Base-by-base conservation (phyloP, 92 coral and sea anemone genomes). In the Plumapathes pennacea region DNA sequence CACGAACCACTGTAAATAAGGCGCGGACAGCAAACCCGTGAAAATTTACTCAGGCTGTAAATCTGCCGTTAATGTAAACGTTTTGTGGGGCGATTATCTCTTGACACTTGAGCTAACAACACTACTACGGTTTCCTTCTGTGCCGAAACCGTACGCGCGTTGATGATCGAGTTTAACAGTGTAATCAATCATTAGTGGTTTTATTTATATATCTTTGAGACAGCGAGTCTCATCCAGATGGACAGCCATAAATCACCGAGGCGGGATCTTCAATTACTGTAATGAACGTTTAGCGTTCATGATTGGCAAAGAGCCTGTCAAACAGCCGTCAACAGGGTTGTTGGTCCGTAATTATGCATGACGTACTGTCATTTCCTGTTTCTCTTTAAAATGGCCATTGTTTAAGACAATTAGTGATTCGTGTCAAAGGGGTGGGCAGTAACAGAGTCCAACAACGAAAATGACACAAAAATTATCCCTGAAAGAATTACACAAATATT, bases 201-300 rank as follows among this genome's bases (percentile, higher is more conserved):
- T 83, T 88, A 88, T 82, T 77, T 76, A 75, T 72, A 80, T 78
- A 69, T 72, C 89, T 61, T 55, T 80, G 80, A 88, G 96, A 83
- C 96, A 57, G 63, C 54, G 61, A 54, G 96, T 49, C 96, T 69
- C 89, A 77, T 63, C 63, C 63, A 66, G 67, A 53, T 77, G 96
- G 86, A 71, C 85, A 83, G 62, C 67, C 58, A 83, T 83, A 83
- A 88, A 88, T 88, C 96, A 82, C 80, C 67, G 43, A 83, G 83
- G 86, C 76, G 83, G 74, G 70, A 81, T 77, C 52, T 69, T 82
- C 90, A 69, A 72, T 77, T 80, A 82, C 81, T 46, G 86, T 87
- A 88, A 88, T 83, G 85, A 80, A 72, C 42, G 40, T 58, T 70
- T 78, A 30, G 54, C 74, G 37, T 42, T 54, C 32, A 10, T 78